Conservation (phyloP, 2,113 vertebrate genomes). For the Syrmaticus mikado region DNA sequence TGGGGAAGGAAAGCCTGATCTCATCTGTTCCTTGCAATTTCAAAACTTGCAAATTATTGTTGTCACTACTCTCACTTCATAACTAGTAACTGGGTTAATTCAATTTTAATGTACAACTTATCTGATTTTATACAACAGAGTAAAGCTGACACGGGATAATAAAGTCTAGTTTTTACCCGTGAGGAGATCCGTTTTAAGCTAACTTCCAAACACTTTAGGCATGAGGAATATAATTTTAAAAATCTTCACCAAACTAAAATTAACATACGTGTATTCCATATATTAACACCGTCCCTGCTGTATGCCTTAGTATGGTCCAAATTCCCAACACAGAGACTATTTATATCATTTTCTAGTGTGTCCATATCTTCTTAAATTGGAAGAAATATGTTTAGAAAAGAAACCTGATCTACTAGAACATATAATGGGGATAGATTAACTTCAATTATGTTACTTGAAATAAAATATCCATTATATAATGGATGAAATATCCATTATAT, state of each 20-base stretch:
- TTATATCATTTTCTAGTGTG: slow-evolving; percentile 65
- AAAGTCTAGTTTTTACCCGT: neutral
- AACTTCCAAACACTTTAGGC: slow-evolving; percentile 39
- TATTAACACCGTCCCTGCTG: slow-evolving; percentile 48
- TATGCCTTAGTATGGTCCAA: slow-evolving; percentile 62
- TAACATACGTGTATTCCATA: slow-evolving; percentile 56
- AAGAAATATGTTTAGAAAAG: slow-evolving; percentile 72
- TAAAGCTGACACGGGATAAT: neutral
- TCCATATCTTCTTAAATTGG: slow-evolving; percentile 66
- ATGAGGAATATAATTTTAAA: slow-evolving; percentile 48
- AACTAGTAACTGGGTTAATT: neutral
- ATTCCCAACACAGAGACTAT: slow-evolving; percentile 59
- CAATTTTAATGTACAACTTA: neutral
- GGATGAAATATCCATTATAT: slow-evolving; percentile 73
- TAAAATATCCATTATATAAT: slow-evolving; percentile 74
- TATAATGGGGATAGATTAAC: slow-evolving; percentile 66
- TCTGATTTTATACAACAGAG: neutral
- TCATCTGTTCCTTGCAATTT: slow-evolving; percentile 9
- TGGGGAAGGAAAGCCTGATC: neutral
- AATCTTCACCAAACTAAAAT: slow-evolving; percentile 58
- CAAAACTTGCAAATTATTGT: neutral
- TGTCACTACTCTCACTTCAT: neutral
- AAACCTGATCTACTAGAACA: slow-evolving; percentile 65
- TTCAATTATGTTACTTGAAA: slow-evolving; percentile 72
- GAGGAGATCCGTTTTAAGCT: slow-evolving; percentile 30